Conservation (phyloP, 2,888 invertebrate species). For the Margaritifera margaritifera region DNA sequence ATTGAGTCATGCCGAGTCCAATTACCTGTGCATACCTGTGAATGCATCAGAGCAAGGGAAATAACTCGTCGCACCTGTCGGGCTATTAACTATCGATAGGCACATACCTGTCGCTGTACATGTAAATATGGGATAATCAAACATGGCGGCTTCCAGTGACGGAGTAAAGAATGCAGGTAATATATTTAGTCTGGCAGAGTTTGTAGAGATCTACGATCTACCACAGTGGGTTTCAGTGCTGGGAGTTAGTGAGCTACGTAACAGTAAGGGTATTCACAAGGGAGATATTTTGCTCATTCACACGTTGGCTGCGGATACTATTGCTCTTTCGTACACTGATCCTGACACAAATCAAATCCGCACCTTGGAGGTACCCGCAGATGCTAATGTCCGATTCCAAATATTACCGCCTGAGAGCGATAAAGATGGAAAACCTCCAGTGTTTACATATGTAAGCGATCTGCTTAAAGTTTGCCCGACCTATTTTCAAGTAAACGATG, state of each 20-base stretch:
- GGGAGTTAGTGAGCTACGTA: constrained; percentile 31
- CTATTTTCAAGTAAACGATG: constrained; percentile 53
- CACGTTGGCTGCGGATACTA: constrained; percentile 44
- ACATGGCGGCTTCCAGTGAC: constrained; percentile 48
- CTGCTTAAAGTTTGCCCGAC: constrained; percentile 58
- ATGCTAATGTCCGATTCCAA: constrained; percentile 50
- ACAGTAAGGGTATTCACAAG: constrained; percentile 36
- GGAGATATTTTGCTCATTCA: constrained; percentile 55
- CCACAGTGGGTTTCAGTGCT: constrained; percentile 53
- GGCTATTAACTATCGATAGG: too few relatives aligned
- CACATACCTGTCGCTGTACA: not conserved
- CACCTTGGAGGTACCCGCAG: constrained; percentile 47
- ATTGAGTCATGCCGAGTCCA: too few relatives aligned
- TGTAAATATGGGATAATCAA: constrained; percentile 9
- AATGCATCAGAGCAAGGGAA: too few relatives aligned
- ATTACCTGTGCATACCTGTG: too few relatives aligned
- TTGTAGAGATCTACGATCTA: constrained; percentile 42
- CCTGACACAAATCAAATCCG: constrained; percentile 41
- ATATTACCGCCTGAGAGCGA: constrained; percentile 46
- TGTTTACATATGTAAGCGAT: constrained; percentile 52
- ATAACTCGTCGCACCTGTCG: too few relatives aligned
- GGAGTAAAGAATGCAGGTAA: constrained; percentile 19
- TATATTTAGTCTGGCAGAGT: constrained; percentile 42
- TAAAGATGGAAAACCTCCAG: constrained; percentile 26
- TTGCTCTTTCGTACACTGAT: constrained; percentile 50